phyloP scores from a whole-genome alignment of 2,113 vertebrate species.

The Clarias gariepinus region DNA sequence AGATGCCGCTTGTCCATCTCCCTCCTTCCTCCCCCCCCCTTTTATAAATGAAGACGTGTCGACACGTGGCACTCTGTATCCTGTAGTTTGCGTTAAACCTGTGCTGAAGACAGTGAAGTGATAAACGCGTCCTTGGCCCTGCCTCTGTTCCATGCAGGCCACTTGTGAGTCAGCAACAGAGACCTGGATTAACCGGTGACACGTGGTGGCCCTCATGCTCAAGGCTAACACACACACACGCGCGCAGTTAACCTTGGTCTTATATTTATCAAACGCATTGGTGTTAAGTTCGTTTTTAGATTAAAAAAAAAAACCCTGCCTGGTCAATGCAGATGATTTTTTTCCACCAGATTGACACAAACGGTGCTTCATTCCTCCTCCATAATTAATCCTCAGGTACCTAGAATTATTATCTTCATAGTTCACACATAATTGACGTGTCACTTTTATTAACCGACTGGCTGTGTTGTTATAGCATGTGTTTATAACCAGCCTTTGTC shows the following conservation, averaged over 20 bases:
- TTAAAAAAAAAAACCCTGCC: too few relatives aligned
- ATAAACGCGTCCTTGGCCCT: constrained; percentile 27
- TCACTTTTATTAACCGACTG: too few relatives aligned
- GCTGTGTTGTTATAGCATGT: too few relatives aligned
- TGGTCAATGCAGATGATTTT: too few relatives aligned
- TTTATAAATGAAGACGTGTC: neutral
- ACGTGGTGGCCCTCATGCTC: constrained; percentile 48
- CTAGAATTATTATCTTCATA: too few relatives aligned
- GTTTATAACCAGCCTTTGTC: too few relatives aligned
- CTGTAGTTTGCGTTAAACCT: neutral
- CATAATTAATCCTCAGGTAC: too few relatives aligned
- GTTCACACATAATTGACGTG: too few relatives aligned
- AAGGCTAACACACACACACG: constrained; percentile 15
- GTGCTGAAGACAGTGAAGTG: neutral
- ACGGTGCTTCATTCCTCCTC: too few relatives aligned
- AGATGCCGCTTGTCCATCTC: neutral
- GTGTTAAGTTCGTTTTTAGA: too few relatives aligned
- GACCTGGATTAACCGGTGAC: constrained; percentile 57
- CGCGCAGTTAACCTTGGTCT: constrained; percentile 26
- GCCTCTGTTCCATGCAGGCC: constrained; percentile 41
- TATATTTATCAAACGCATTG: neutral
- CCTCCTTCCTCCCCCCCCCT: neutral
- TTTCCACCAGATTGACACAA: too few relatives aligned
- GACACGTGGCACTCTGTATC: neutral
- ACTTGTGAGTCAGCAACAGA: constrained; percentile 69